phyloP scores from a whole-genome alignment of 2,113 vertebrate species.

The Terrapene triunguis region DNA sequence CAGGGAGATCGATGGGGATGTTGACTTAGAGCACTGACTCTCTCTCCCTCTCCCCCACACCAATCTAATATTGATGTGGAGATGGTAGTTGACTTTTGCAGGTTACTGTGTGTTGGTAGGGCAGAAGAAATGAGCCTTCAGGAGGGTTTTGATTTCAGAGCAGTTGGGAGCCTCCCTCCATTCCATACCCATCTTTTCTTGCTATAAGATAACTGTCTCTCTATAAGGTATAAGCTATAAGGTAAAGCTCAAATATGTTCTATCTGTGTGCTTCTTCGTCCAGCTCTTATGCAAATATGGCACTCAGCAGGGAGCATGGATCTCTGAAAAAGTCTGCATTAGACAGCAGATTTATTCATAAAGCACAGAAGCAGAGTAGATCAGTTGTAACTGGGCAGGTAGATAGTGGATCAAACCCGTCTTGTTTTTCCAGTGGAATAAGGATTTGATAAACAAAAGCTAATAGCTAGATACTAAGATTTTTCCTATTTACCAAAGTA shows the following conservation, averaged over 20 bases:
- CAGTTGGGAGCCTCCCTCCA: not conserved
- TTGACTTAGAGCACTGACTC: too few species aligned
- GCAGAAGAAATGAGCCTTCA: not conserved
- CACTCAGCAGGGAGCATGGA: not conserved
- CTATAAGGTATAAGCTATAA: too few species aligned
- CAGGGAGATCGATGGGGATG: too few species aligned
- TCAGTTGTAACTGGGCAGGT: not conserved
- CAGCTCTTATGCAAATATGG: not conserved
- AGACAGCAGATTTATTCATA: not conserved
- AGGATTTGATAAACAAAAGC: not conserved
- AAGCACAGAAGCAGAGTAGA: not conserved
- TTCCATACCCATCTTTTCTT: not conserved
- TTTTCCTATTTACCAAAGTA: not conserved
- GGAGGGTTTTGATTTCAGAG: not conserved
- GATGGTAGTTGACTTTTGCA: not conserved
- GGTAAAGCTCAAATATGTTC: not conserved
- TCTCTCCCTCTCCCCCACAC: too few species aligned
- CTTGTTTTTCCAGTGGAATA: not conserved
- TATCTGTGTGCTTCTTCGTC: not conserved
- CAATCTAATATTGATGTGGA: not conserved
- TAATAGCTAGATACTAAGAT: not conserved
- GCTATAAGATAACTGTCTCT: fast-evolving
- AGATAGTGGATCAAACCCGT: not conserved
- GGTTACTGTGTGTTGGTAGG: not conserved
- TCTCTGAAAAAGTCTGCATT: not conserved